Base-by-base conservation (phyloP, 2,888 invertebrate genomes). In the Gastracanthus pulcherrimus region DNA sequence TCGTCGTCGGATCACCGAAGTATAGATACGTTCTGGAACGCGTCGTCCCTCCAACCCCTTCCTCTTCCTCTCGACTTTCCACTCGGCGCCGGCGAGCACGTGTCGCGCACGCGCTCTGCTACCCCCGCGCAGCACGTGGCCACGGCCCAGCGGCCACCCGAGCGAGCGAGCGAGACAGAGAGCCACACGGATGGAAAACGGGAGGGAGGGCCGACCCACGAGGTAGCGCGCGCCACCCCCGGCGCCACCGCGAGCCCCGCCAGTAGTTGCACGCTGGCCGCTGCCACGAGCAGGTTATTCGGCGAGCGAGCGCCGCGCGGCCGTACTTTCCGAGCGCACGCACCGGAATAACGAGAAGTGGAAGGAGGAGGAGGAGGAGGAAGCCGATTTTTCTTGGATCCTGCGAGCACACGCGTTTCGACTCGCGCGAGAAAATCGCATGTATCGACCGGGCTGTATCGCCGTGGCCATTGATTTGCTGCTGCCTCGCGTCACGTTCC, bases 221-320 rank as follows among this genome's bases (percentile, higher is more conserved):
- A 81, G 72, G 82, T 58, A 45, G 66, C 76, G 70, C 71, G 78
- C 82, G 60, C 55, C 75, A 51, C 38, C 71, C 81, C 76, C 51
- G 76, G 16, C 31, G 31, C 66, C 11, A 70, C 60, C 83, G 83
- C 82, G 67, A 83, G 83, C 82, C 81, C 76, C 83, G 83, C 79
- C 83, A 82, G 84, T 84, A 84, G 85, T 84, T 89, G 90, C 89
- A 90, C 90, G 90, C 90, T 89, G 90, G 90, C 91, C 90, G 90
- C 90, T 90, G 91, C 86, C 88, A 89, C 88, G 89, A 84, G n/a
- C 84, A 84, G 89, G 87, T 89, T 86, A 89, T n/a, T n/a, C n/a
- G n/a, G n/a, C n/a, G 88, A 83, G 84, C 83, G 55, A 45, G 34
- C 51, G n/a, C 19, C 70, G 19, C 62, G 34, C 58, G 41, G 19